Conservation (phyloP, 1,140 invertebrate species). For the Drosophila bipectinata region DNA sequence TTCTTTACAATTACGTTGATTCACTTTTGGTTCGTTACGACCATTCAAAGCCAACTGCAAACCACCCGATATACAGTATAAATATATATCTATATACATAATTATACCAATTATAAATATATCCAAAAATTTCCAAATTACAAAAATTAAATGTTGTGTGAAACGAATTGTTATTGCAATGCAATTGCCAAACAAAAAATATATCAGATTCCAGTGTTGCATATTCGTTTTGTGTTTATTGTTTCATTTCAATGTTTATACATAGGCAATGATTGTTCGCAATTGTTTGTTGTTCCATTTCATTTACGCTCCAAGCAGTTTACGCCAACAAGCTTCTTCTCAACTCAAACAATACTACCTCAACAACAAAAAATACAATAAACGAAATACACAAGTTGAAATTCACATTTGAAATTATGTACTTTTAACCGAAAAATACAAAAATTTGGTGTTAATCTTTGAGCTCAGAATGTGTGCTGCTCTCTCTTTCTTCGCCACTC, state of each 20-base stretch:
- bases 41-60: constrained; percentile 62
- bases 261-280: constrained; percentile 44
- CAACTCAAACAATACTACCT: constrained; percentile 5
- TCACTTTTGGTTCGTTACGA: constrained; percentile 34
- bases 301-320: constrained; percentile 11
- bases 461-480: constrained; percentile 29
- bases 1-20: constrained; percentile 47
- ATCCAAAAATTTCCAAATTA: constrained; percentile 45
- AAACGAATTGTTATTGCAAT: constrained; percentile 69
- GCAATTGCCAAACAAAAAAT: constrained; percentile 52
- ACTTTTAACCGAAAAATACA: constrained; percentile 21
- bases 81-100: constrained; percentile 59
- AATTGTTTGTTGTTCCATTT: constrained; percentile 50
- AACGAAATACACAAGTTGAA: constrained; percentile 14
- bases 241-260: constrained; percentile 60
- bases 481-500: constrained; percentile 37
- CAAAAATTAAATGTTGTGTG: constrained; percentile 71
- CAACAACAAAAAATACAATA: constrained; percentile 14
- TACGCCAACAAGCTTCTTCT: constrained; percentile 16
- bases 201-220: constrained; percentile 45
- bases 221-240: constrained; percentile 46
- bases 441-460: constrained; percentile 21
- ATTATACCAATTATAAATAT: constrained; percentile 35
- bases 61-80: constrained; percentile 40
- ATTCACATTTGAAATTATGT: constrained; percentile 18